These are phyloP conservation scores for Empidonax traillii DNA, from an alignment of 2,113 vertebrate species.

Conservation along the genomic window DNA sequence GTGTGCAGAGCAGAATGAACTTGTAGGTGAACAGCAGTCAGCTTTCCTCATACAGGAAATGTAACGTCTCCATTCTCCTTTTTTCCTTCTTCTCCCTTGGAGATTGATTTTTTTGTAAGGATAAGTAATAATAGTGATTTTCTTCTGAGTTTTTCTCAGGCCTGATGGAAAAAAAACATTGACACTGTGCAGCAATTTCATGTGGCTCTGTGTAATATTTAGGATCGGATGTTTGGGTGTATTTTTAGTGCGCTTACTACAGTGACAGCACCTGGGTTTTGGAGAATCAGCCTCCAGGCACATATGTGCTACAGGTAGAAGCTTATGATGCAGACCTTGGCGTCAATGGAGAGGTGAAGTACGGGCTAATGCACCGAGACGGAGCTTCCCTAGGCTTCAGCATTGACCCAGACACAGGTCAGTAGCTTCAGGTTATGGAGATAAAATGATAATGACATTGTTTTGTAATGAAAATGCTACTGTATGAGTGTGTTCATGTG, in stretches of 20 bases:
- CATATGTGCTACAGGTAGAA: constrained; percentile 78
- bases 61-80: not conserved
- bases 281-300: constrained; percentile 86
- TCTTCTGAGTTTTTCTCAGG: not conserved
- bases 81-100: not conserved
- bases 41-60: not conserved
- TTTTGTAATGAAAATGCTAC: not conserved
- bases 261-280: constrained; percentile 80
- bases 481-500: no score
- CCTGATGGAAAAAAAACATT: not conserved
- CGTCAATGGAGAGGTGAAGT: constrained; percentile 86
- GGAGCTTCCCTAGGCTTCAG: constrained; percentile 79
- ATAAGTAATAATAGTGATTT: not conserved
- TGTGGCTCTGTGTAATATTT: not conserved
- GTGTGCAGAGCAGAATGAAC: not conserved
- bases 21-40: not conserved
- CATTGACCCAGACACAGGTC: constrained; percentile 85
- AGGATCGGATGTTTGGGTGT: constrained; percentile 10
- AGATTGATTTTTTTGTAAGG: not conserved
- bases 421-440: not conserved
- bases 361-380: constrained; percentile 85
- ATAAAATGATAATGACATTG: not conserved
- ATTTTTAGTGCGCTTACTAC: constrained; percentile 83
- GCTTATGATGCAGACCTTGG: constrained; percentile 85
- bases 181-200: not conserved